Evolutionary conservation across 2,888 invertebrate genomes (phyloP), one percentile per base, ranked within the genome.

Genomic region (Andrena praecox): DNA sequence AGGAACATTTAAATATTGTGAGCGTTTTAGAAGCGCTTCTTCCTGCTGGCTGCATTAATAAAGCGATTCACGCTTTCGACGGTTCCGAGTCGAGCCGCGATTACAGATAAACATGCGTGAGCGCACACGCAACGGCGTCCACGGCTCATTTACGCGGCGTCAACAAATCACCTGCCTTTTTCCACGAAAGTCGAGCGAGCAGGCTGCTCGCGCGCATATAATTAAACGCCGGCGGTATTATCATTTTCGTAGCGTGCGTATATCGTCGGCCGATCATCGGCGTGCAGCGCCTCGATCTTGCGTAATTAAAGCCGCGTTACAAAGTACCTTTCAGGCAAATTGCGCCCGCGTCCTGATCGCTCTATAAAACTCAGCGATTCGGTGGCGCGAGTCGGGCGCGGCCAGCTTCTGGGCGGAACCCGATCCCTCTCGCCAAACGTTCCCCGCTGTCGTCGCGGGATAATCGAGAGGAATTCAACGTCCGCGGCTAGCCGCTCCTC

Each of bases 91-190:
- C 71, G 4, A 56, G 24, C 27, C 48, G 16, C 54, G 29, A 54
- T 54, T 20, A 52, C 52, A 8, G 42, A 68, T 71, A 52, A 52
- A 29, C 31, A 12, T 27, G 50, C 52, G 42, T 29, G 69, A 20
- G 33, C 42, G 31, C n/a, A 35, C 31, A 33, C 42, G 35, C 54
- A 59, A 64, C 29, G 56, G 59, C 60, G 63, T 81, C 70, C 80
- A 66, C 71, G 33, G 42, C 73, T 84, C 83, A 86, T 86, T 88
- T 84, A 74, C 85, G 79, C 78, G 77, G 80, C 80, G 85, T 86
- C 87, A 85, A 79, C 88, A 87, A 88, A 91, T 90, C 89, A 89
- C 88, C 90, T 87, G 87, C 85, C 77, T 82, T 82, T 85, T 88
- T 86, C 72, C 78, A 80, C 71, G 79, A 64, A 74, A 76, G 54